Evolutionary conservation across 2,797 vertebrate species (phyloP).

Genomic region (Meda fulgida): DNA sequence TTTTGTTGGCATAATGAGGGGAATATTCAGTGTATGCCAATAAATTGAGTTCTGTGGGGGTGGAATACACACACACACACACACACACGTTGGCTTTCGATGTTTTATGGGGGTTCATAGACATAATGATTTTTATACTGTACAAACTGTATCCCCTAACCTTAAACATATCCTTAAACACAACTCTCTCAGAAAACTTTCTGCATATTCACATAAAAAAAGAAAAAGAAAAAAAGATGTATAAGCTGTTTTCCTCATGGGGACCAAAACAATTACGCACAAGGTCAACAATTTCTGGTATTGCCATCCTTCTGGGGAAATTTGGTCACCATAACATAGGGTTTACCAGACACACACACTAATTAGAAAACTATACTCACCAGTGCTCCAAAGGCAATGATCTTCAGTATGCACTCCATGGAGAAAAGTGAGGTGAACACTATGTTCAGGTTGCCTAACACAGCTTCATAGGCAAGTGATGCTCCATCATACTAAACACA

Average conservation of each 20-base stretch:
- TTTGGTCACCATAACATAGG: background rate
- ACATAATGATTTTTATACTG: no score
- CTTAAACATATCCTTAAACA: no score
- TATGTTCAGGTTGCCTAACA: conserved; percentile 93
- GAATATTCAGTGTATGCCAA: background rate
- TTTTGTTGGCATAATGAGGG: background rate
- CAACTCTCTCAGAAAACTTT: no score
- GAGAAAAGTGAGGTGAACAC: conserved; percentile 98
- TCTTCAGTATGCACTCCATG: conserved; percentile 94
- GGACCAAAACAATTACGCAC: background rate
- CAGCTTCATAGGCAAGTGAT: conserved; percentile 83
- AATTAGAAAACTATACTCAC: conserved; percentile 74
- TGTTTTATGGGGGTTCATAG: no score
- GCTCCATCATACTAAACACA: conserved; percentile 80
- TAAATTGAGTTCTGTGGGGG: background rate
- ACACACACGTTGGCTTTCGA: no score
- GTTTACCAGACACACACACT: background rate
- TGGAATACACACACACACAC: no score
- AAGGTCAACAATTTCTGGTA: background rate
- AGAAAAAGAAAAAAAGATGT: background rate
- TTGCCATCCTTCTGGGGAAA: background rate
- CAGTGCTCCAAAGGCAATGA: conserved; percentile 93
- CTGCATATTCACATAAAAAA: no score
- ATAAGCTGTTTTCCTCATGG: background rate
- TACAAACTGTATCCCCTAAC: no score